phyloP scores from a whole-genome alignment of 2,797 vertebrate genomes.

The Thalassophryne amazonica region DNA sequence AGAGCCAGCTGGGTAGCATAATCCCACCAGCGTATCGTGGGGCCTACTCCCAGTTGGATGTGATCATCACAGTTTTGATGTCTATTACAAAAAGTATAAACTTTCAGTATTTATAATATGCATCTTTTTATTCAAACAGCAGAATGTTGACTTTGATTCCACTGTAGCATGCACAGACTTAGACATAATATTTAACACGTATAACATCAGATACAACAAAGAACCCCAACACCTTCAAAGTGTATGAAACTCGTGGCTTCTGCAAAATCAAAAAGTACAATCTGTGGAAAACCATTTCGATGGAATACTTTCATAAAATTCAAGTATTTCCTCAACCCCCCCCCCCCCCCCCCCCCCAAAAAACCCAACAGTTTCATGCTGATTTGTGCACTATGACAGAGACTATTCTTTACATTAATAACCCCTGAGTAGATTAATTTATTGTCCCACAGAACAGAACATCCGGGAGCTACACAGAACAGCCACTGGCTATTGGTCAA shows the following conservation, averaged over 20 bases:
- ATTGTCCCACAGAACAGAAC: slow-evolving; percentile 37
- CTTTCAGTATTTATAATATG: too few relatives aligned
- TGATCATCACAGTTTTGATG: too few relatives aligned
- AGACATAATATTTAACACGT: slow-evolving; percentile 26
- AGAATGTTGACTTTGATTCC: slow-evolving; percentile 27
- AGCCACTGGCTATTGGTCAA: slow-evolving; percentile 13
- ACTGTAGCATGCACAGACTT: slow-evolving; percentile 36
- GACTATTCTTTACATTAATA: slow-evolving; percentile 25
- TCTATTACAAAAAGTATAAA: too few relatives aligned
- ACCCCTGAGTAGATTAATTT: slow-evolving; percentile 55
- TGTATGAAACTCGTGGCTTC: slow-evolving; percentile 31
- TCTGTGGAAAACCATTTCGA: slow-evolving; percentile 39
- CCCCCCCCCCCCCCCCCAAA: too few relatives aligned
- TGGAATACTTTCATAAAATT: slow-evolving; percentile 50
- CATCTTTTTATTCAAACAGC: slow-evolving; percentile 27
- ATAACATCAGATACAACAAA: slow-evolving; percentile 26
- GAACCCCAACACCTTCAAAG: slow-evolving; percentile 17
- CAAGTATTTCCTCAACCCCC: slow-evolving; percentile 69
- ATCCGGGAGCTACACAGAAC: slow-evolving; percentile 36
- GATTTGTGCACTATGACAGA: slow-evolving; percentile 26
- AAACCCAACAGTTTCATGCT: slow-evolving; percentile 63
- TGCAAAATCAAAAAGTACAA: slow-evolving; percentile 39
- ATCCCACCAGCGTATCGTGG: too few relatives aligned
- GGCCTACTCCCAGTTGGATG: too few relatives aligned
- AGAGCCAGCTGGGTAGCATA: too few relatives aligned